phyloP scores from a whole-genome alignment of 2,888 invertebrate genomes.

The Thymelicus acteon region DNA sequence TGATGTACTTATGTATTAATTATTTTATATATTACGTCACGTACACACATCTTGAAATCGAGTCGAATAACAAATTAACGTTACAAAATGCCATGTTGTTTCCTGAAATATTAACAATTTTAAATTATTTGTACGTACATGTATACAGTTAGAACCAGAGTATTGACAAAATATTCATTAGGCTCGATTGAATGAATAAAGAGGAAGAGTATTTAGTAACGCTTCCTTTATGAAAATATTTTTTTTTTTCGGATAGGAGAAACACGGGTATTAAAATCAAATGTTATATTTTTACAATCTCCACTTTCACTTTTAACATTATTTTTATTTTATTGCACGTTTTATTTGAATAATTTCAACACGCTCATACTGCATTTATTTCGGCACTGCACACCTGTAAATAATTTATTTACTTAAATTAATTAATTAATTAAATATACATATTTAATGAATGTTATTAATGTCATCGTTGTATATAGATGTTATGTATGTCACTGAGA shows the following conservation, averaged over 20 bases:
- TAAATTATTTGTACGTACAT: neutral
- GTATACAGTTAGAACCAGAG: neutral
- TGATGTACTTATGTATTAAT: slow-evolving; percentile 2
- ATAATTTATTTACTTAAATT: slow-evolving; percentile 2
- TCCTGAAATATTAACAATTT: neutral
- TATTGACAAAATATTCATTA: neutral
- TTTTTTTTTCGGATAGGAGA: neutral
- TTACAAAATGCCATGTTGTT: neutral
- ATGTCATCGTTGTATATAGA: slow-evolving; percentile 15
- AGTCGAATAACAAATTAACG: neutral
- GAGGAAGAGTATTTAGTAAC: too few species aligned
- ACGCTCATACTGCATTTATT: slow-evolving; percentile 28
- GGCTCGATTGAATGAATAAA: neutral
- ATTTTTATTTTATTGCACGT: slow-evolving; percentile 7
- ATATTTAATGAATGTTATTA: slow-evolving; percentile 17
- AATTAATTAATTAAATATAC: neutral
- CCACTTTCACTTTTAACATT: slow-evolving; percentile 14
- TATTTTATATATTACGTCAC: neutral
- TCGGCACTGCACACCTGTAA: slow-evolving; percentile 24
- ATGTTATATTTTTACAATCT: neutral
- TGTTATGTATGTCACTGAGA: neutral
- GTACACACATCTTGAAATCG: slow-evolving; percentile 16
- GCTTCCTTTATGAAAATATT: neutral
- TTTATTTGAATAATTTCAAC: slow-evolving; percentile 21
- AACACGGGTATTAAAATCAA: neutral